Base-by-base conservation (phyloP, 92 coral and sea anemone species). In the Zoanthus sociatus region DNA sequence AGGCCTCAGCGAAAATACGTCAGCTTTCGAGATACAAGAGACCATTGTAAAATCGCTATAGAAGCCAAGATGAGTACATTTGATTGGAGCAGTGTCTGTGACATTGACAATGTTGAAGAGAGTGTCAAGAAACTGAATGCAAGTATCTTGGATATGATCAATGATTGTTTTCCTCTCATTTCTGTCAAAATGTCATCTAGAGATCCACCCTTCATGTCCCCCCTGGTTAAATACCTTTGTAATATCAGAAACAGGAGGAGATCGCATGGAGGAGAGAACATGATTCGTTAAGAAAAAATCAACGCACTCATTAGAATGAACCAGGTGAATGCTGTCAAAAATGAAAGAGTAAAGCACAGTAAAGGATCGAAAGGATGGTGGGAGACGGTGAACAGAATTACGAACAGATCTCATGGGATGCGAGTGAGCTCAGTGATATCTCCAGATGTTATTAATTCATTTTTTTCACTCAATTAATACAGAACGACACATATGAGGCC, bases 21-120 rank as follows among this genome's bases (percentile, higher is more conserved):
- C 64, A 56, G 51, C 54, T 90, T 92, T 66, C 85, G 91, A n/a
- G 95, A 92, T 53, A 86, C 90, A 15, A 78, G 92, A 21, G 93
- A 87, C 17, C 93, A 87, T 20, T 44, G 68, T 32, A 90, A 90
- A 68, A 87, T 87, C 78, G 78, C 61, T 30, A 84, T 87, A 93
- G 84, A 79, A 1, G 72, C 33, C 45, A 81, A 78, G 37, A 69
- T 90, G 68, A 53, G 69, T 18, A 44, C 48, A 26, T 74, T 12
- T 51, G 68, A 89, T 33, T 89, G 90, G 90, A 89, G 78, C 71
- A n/a, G 32, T 51, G 55, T 83, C 54, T 20, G 33, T 60, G 31
- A 51, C 54, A 33, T 46, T 66, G 73, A 54, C 45, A 51, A 84
- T 46, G 26, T 68, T 61, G 44, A 84, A 83, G 89, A 86, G 20